Evolutionary conservation across 1,140 invertebrate species (phyloP).

Genomic region (Cataglyphis hispanica): DNA sequence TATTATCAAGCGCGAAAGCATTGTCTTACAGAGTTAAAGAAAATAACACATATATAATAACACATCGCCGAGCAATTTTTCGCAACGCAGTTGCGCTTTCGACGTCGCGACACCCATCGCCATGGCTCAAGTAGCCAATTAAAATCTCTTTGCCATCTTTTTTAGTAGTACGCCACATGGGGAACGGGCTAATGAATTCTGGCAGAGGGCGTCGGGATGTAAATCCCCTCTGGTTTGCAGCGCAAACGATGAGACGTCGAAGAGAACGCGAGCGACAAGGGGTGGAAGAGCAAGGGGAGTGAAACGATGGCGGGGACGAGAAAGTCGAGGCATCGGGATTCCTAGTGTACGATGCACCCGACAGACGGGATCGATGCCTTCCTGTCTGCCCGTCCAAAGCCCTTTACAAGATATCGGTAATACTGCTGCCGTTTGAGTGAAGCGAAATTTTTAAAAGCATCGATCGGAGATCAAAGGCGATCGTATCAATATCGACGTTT

Average conservation of each 20-base stretch:
- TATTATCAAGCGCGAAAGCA: too few species aligned
- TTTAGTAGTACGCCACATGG: constrained; percentile 55
- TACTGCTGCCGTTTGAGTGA: neutral
- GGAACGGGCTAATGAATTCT: constrained; percentile 73
- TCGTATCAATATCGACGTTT: constrained; percentile 27
- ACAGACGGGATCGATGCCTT: constrained; percentile 75
- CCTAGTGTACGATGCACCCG: constrained; percentile 67
- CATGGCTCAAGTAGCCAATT: constrained; percentile 73
- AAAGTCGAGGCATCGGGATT: constrained; percentile 64
- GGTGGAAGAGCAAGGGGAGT: neutral
- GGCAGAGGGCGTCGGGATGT: constrained; percentile 72
- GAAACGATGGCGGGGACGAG: neutral
- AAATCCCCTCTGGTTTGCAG: constrained; percentile 69
- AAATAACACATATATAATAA: neutral
- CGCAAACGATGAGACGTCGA: constrained; percentile 64
- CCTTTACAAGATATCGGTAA: constrained; percentile 37
- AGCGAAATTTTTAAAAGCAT: constrained; percentile 45
- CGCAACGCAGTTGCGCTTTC: neutral
- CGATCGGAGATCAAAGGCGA: constrained; percentile 49
- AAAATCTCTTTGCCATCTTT: constrained; percentile 77
- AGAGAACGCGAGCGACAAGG: constrained; percentile 6
- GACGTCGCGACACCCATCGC: constrained; percentile 35
- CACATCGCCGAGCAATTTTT: neutral
- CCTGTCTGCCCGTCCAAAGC: constrained; percentile 68
- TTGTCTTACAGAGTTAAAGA: neutral